Conservation (phyloP, 1,140 invertebrate species). For the Zaprionus tsacasi region DNA sequence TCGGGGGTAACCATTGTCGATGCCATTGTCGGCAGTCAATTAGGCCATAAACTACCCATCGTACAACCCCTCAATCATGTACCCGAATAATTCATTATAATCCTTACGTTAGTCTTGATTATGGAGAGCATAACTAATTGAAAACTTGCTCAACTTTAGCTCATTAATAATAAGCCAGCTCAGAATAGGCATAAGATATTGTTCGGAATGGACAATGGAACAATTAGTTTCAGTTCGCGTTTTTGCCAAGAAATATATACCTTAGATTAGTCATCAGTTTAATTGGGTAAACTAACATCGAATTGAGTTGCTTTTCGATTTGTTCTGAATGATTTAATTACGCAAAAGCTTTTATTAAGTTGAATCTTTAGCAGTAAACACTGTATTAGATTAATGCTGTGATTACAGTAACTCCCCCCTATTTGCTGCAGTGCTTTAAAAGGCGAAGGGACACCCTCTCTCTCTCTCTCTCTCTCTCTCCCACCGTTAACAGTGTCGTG, state of each 20-base stretch:
- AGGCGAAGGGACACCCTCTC: background rate
- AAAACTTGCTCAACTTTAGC: slow-evolving; percentile 73
- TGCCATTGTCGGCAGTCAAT: slow-evolving; percentile 56
- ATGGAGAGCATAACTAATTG: slow-evolving; percentile 71
- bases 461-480: background rate
- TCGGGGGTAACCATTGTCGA: slow-evolving; percentile 8
- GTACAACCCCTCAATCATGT: background rate
- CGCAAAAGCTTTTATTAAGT: slow-evolving; percentile 69
- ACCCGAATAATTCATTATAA: slow-evolving; percentile 74
- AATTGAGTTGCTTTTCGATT: slow-evolving; percentile 34
- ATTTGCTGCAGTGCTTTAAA: background rate
- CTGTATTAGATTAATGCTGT: slow-evolving; percentile 74
- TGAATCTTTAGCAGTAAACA: slow-evolving; percentile 55
- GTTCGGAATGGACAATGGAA: too few species aligned
- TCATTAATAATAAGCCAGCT: slow-evolving; percentile 76
- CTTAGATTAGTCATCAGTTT: too few species aligned
- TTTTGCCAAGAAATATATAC: background rate
- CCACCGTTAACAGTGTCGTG: slow-evolving; percentile 13
- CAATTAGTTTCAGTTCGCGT: background rate
- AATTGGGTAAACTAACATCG: background rate
- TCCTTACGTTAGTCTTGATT: slow-evolving; percentile 67
- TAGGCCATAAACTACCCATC: slow-evolving; percentile 29
- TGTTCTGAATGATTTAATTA: slow-evolving; percentile 74
- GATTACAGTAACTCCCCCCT: slow-evolving; percentile 45
- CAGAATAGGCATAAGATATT: background rate